Percentiles rank a stretch among this genome's conserved stretches.
Conservation (phyloP, 2,888 invertebrate genomes). For the Apocheima hispidaria region DNA sequence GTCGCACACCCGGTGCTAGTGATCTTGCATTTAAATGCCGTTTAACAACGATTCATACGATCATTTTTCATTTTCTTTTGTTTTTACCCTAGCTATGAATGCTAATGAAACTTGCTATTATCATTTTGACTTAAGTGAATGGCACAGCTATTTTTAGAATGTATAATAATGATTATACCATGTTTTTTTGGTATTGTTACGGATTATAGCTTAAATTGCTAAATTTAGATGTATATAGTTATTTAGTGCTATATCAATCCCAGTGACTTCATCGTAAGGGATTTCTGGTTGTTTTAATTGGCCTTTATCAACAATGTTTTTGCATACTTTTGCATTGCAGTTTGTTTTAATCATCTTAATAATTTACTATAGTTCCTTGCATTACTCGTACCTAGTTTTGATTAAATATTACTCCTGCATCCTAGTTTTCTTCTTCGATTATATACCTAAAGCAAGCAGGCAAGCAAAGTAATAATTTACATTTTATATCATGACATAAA, state of each 20-base stretch:
- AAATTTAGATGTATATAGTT: not conserved
- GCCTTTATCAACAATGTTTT: not conserved
- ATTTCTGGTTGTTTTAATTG: not conserved
- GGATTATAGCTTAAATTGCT: constrained; percentile 5
- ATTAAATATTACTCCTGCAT: too few relatives aligned
- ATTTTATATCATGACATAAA: constrained; percentile 8
- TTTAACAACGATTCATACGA: constrained; percentile 5
- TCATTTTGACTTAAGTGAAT: constrained; percentile 6
- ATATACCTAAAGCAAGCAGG: too few relatives aligned
- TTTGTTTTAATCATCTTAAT: not conserved
- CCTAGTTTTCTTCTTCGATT: too few relatives aligned
- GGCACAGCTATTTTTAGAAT: constrained; percentile 16
- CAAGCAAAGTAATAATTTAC: not conserved
- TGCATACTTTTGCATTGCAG: too few relatives aligned
- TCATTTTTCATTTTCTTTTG: constrained; percentile 13
- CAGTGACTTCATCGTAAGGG: constrained; percentile 2
- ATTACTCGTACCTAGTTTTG: not conserved
- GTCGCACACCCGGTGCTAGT: constrained; percentile 50
- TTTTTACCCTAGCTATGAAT: constrained; percentile 18
- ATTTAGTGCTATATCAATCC: not conserved
- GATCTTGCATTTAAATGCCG: constrained; percentile 31
- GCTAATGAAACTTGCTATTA: constrained; percentile 22
- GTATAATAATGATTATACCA: not conserved
- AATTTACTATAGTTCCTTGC: too few relatives aligned
- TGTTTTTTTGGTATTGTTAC: constrained; percentile 2